Percentiles rank a stretch among this genome's conserved stretches.
Conservation (phyloP, 1,140 invertebrate species). For the Planococcus citri region DNA sequence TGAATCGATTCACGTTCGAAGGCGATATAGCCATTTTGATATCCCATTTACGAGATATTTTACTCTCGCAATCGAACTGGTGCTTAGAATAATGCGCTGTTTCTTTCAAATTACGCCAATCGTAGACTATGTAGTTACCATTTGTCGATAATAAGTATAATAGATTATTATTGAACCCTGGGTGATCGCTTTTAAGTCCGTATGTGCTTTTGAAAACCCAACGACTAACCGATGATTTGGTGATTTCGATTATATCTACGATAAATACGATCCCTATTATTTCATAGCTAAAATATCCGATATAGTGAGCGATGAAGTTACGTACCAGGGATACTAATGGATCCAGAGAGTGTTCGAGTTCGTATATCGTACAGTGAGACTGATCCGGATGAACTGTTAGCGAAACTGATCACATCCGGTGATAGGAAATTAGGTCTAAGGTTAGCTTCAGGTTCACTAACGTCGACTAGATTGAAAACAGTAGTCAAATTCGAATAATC, state of each 20-base stretch:
- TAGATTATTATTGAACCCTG: background rate
- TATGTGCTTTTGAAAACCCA: background rate
- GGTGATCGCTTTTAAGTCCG: background rate
- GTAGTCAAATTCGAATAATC: background rate
- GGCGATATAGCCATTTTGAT: background rate
- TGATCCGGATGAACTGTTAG: background rate
- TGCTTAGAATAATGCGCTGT: background rate
- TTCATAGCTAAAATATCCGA: background rate
- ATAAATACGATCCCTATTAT: background rate
- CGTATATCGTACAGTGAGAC: background rate
- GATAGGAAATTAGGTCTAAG: background rate
- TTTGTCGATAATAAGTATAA: background rate
- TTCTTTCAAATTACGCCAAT: background rate
- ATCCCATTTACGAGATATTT: background rate
- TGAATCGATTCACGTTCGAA: background rate
- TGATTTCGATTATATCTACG: background rate
- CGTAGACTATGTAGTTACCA: background rate
- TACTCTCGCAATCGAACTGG: background rate
- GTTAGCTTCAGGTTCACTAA: background rate
- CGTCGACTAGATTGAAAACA: background rate
- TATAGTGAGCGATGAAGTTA: background rate
- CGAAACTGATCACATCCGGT: background rate
- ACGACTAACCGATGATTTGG: background rate
- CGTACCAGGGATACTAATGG: background rate
- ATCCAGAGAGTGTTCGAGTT: background rate